Evolutionary conservation across 2,113 vertebrate genomes (phyloP).

Genomic region (Bujurquina vittata): DNA sequence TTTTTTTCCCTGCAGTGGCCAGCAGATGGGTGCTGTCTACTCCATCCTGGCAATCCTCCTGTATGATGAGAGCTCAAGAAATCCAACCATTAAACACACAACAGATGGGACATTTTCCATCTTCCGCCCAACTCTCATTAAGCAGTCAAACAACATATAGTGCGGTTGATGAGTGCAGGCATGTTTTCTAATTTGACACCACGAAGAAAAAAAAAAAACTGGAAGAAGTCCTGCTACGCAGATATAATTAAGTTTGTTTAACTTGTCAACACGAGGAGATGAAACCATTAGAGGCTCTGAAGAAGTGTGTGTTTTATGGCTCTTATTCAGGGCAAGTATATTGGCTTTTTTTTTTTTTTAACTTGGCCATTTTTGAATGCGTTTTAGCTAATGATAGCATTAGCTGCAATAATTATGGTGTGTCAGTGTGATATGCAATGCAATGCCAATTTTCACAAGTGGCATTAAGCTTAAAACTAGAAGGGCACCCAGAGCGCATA

Average conservation of each 20-base stretch:
- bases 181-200: constrained; percentile 60
- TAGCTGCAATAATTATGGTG: background rate
- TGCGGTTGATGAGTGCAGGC: constrained; percentile 46
- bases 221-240: background rate
- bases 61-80: constrained; percentile 55
- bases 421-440: background rate
- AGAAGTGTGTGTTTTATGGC: background rate
- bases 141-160: constrained; percentile 66
- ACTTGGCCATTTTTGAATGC: background rate
- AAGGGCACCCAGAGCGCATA: too few relatives aligned
- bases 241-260: constrained; percentile 44
- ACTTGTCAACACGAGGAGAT: constrained; percentile 38
- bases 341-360: background rate
- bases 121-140: constrained; percentile 56
- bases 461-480: background rate
- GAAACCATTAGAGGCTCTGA: constrained; percentile 24
- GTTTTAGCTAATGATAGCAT: background rate
- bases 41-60: constrained; percentile 48
- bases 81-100: constrained; percentile 70
- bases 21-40: constrained; percentile 77
- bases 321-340: background rate
- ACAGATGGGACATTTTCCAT: constrained; percentile 70
- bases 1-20: constrained; percentile 58
- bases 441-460: background rate
- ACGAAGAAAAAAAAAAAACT: background rate